Evolutionary conservation across 2,113 vertebrate species (phyloP).

Genomic region (Smithornis capensis): DNA sequence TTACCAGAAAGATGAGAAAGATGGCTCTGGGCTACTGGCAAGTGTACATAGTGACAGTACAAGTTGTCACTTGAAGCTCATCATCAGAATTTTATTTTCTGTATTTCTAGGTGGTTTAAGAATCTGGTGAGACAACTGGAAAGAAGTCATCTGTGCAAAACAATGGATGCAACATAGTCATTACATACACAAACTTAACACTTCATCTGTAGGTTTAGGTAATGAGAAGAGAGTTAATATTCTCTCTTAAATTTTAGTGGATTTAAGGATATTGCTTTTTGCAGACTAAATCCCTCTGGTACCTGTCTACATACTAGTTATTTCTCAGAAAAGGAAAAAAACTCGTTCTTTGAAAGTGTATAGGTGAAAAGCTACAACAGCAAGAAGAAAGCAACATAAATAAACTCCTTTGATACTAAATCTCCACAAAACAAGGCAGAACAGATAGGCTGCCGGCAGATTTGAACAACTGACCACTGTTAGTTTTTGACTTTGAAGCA

Average conservation of each 20-base stretch:
- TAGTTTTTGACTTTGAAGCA: neutral
- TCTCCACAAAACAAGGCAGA: neutral
- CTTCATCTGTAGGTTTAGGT: neutral
- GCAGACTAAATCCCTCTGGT: neutral
- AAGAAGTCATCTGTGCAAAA: neutral
- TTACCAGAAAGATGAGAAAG: slow-evolving; percentile 39
- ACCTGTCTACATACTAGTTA: neutral
- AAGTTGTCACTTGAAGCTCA: neutral
- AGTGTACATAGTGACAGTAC: neutral
- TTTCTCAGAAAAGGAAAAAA: neutral
- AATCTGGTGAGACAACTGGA: neutral
- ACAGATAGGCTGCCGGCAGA: neutral
- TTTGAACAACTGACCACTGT: neutral
- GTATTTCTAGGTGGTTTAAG: neutral
- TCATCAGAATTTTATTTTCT: neutral
- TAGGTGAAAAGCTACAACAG: neutral
- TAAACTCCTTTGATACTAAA: neutral
- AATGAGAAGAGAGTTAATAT: neutral
- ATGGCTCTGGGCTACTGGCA: slow-evolving; percentile 27
- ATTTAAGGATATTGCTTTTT: neutral
- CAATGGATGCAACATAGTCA: neutral
- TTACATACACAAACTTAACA: neutral
- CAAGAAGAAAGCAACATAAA: neutral
- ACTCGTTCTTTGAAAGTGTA: neutral
- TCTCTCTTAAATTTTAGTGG: neutral